These are phyloP conservation scores for Rambutsinella grinnellia DNA, from an alignment of 2,888 invertebrate species.

Conservation along the genomic window DNA sequence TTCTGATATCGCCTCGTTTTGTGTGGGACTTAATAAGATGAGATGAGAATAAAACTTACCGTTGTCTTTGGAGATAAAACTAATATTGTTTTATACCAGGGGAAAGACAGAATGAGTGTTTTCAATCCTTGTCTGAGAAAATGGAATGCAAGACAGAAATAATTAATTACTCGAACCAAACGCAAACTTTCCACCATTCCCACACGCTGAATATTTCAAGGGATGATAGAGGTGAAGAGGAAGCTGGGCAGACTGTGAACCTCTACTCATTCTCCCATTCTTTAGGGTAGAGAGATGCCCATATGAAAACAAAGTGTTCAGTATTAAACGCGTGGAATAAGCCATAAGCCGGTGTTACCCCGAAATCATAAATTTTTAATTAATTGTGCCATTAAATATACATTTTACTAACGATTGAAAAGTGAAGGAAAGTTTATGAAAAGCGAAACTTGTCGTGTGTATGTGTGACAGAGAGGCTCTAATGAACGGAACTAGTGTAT, in stretches of 20 bases:
- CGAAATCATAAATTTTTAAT: neutral
- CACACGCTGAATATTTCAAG: neutral
- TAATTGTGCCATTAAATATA: neutral
- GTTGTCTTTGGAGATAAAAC: no score
- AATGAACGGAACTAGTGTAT: no score
- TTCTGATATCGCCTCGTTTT: no score
- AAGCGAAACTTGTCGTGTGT: no score
- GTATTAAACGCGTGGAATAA: neutral
- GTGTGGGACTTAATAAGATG: conserved; percentile 16
- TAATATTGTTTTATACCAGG: no score
- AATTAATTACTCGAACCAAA: neutral
- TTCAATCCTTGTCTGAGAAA: neutral
- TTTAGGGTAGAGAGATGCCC: neutral
- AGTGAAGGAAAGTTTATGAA: neutral
- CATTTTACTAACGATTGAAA: neutral
- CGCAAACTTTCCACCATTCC: neutral
- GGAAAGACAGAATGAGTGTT: neutral
- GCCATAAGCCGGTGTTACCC: neutral
- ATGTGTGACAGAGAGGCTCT: no score
- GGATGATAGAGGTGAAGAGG: neutral
- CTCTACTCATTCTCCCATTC: neutral
- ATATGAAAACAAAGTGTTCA: neutral
- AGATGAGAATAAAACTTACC: conserved; percentile 10
- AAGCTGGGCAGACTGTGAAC: neutral
- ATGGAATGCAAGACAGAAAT: neutral